Evolutionary conservation across 1,140 invertebrate species (phyloP).

Genomic region (Zaprionus ornatus): DNA sequence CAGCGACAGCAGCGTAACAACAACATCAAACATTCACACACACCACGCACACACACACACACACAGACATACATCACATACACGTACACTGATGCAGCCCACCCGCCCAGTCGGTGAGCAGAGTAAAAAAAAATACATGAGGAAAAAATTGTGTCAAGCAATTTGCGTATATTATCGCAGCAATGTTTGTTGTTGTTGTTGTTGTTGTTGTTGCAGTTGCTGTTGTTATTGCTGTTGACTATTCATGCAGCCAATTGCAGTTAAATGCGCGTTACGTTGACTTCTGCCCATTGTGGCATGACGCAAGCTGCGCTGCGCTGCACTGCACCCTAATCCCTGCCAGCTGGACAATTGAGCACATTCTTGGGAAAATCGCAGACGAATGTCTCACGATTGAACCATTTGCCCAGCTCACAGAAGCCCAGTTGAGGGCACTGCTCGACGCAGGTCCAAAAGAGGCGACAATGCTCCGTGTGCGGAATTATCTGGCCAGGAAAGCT

Average conservation of each 20-base stretch:
- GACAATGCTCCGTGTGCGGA: conserved; percentile 51
- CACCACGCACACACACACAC: conserved; percentile 23
- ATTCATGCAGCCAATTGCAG: conserved; percentile 64
- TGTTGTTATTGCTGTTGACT: conserved; percentile 26
- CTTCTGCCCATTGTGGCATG: conserved; percentile 50
- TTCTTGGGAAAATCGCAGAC: conserved; percentile 47
- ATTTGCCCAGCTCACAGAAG: conserved; percentile 59
- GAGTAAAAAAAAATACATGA: conserved; percentile 27
- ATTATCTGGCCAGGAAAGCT: conserved; percentile 44
- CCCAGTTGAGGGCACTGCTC: conserved; percentile 40
- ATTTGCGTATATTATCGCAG: conserved; percentile 79
- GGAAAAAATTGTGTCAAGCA: conserved; percentile 77
- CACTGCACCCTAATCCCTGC: conserved; percentile 38
- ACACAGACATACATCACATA: neutral
- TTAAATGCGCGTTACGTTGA: conserved; percentile 69
- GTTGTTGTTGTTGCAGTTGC: conserved; percentile 24
- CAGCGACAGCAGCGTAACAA: conserved; percentile 19
- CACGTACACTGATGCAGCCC: conserved; percentile 48
- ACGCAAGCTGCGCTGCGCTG: conserved; percentile 31
- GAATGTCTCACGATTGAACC: conserved; percentile 52
- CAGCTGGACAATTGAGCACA: conserved; percentile 55
- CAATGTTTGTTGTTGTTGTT: conserved; percentile 36
- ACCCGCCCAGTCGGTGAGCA: conserved; percentile 34
- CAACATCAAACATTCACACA: conserved; percentile 27
- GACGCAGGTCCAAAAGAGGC: conserved; percentile 53